Percentiles rank a stretch among this genome's conserved stretches.
These are phyloP conservation scores for Sinonovacula constricta DNA, from an alignment of 1,140 invertebrate genomes.

Conservation along the genomic window DNA sequence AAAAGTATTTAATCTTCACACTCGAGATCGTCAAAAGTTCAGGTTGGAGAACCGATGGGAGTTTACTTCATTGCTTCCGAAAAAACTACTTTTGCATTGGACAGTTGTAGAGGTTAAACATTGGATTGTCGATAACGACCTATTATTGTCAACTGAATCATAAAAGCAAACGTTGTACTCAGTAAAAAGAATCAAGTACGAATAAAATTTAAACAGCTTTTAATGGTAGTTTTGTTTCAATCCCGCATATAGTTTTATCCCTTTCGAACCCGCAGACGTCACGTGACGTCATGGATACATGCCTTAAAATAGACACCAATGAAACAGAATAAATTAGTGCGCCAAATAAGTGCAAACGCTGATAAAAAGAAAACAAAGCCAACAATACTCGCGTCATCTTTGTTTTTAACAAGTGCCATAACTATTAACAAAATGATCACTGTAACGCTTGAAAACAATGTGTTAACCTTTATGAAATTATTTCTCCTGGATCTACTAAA, in stretches of 20 bases:
- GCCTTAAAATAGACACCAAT: conserved; percentile 1
- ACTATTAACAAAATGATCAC: neutral
- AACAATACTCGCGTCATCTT: neutral
- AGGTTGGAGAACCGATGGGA: conserved; percentile 14
- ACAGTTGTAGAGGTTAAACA: too few species aligned
- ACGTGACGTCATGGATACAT: conserved; percentile 51
- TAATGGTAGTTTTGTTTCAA: too few species aligned
- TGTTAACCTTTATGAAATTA: neutral
- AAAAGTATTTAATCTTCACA: conserved; percentile 31
- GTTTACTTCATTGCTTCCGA: neutral
- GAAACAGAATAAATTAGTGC: neutral
- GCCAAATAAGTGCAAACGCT: neutral
- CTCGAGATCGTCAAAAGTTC: conserved; percentile 46
- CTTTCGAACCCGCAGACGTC: conserved; percentile 18
- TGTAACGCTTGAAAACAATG: neutral
- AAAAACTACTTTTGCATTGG: too few species aligned
- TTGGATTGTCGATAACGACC: too few species aligned
- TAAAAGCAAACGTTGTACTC: too few species aligned
- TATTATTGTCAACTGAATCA: too few species aligned
- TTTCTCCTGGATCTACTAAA: neutral
- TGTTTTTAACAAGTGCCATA: neutral
- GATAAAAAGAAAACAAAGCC: neutral
- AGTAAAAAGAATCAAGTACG: conserved; percentile 2
- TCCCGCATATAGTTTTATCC: too few species aligned
- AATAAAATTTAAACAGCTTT: too few species aligned